Evolutionary conservation across 2,888 invertebrate species (phyloP).

Genomic region (Nephrotoma guestfalica): DNA sequence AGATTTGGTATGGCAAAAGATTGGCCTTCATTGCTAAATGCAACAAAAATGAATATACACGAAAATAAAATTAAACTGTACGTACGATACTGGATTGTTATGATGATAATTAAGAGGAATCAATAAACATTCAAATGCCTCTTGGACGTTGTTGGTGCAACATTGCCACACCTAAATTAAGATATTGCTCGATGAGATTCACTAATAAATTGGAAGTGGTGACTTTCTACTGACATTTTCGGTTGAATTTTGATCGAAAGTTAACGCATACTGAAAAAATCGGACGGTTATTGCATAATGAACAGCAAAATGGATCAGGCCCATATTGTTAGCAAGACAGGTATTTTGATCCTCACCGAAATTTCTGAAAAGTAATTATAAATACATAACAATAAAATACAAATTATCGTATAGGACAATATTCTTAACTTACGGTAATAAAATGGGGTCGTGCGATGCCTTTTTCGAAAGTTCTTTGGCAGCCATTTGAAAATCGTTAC

Average conservation of each 20-base stretch:
- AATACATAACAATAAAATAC: no score
- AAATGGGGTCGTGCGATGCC: conserved; percentile 13
- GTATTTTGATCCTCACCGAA: conserved; percentile 26
- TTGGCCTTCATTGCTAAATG: conserved; percentile 42
- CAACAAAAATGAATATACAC: neutral
- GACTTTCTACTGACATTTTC: conserved; percentile 15
- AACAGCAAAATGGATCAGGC: conserved; percentile 30
- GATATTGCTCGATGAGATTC: conserved; percentile 27
- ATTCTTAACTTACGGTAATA: conserved; percentile 19
- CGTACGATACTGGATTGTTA: conserved; percentile 51
- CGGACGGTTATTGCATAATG: conserved; percentile 32
- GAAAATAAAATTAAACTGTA: neutral
- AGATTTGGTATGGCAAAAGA: conserved; percentile 78
- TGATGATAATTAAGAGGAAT: conserved; percentile 75
- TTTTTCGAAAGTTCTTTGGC: conserved; percentile 28
- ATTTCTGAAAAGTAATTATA: no score
- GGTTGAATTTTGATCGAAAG: conserved; percentile 26
- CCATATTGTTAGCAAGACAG: conserved; percentile 33
- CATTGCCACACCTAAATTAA: conserved; percentile 46
- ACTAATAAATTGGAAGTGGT: conserved; percentile 24
- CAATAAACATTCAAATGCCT: conserved; percentile 83
- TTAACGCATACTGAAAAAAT: conserved; percentile 31
- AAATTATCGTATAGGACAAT: neutral
- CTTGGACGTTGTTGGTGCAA: conserved; percentile 65
- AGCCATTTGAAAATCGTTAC: conserved; percentile 34